Base-by-base conservation (phyloP, 2,888 invertebrate genomes). In the Cosmia pyralina region DNA sequence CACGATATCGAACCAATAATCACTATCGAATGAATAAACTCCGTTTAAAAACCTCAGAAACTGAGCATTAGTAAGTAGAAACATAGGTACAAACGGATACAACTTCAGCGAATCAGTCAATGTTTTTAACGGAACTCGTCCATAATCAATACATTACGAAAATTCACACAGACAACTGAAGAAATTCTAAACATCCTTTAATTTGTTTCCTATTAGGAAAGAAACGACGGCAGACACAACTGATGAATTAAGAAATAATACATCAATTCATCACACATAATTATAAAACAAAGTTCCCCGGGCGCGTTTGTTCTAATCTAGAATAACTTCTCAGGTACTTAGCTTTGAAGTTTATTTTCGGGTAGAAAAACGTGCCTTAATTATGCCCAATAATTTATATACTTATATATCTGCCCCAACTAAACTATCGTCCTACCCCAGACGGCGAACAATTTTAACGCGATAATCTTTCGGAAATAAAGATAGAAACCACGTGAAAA, bases 151-250 rank as follows among this genome's bases (percentile, higher is more conserved):
- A 34, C 57, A 59, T 52, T 52, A 63, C 34, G 41, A 53, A 80
- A 79, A 59, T 55, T 59, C 44, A n/a, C n/a, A n/a, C n/a, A n/a
- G n/a, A n/a, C n/a, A 48, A 62, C 46, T 28, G 53, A 28, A 53
- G 38, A 48, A 22, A 53, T 48, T 53, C 2, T 57, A 62, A 62
- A 82, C 57, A 82, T 77, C 77, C 48, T 82, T 60, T 48, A 34
- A 19, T 13, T 44, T 41, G 19, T 62, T 41, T 58, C 13, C 19
- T 38, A 50, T 13, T 22, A 52, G 13, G 6, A 46, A 60, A 53
- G 11, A 60, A 52, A n/a, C 44, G 2, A 34, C 34, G 2, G 34
- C n/a, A n/a, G n/a, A n/a, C n/a, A n/a, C n/a, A n/a, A n/a, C n/a
- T n/a, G n/a, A n/a, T n/a, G n/a, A n/a, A n/a, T n/a, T n/a, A n/a